These are phyloP conservation scores for Drosophila prosaltans DNA, from an alignment of 1,140 invertebrate species.

Conservation along the genomic window DNA sequence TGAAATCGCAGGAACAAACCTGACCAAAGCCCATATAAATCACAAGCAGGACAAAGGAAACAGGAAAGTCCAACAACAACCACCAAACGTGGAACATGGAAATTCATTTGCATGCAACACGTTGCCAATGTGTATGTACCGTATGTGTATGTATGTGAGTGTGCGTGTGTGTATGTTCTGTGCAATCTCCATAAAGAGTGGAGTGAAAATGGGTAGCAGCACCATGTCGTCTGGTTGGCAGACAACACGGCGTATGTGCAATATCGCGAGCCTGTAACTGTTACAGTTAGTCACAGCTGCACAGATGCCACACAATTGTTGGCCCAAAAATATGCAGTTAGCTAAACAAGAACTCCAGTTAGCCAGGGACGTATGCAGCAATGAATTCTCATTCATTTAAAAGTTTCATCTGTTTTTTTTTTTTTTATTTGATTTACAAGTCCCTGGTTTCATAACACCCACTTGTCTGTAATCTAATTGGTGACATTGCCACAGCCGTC, in stretches of 20 bases:
- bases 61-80: conserved; percentile 38
- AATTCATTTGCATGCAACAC: conserved; percentile 79
- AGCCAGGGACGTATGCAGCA: conserved; percentile 21
- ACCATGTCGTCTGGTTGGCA: conserved; percentile 50
- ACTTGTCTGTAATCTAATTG: conserved; percentile 60
- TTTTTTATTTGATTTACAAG: no score
- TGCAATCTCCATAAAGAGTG: background rate
- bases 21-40: conserved; percentile 36
- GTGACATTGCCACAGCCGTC: conserved; percentile 39
- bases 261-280: conserved; percentile 32
- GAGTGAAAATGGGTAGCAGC: background rate
- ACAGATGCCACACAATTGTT: conserved; percentile 41
- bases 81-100: conserved; percentile 48
- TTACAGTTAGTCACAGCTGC: conserved; percentile 34
- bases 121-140: conserved; percentile 45
- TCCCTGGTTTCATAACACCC: background rate
- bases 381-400: background rate
- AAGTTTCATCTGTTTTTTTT: no score
- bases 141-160: conserved; percentile 3
- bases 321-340: conserved; percentile 54
- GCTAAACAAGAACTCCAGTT: conserved; percentile 55
- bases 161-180: conserved; percentile 21
- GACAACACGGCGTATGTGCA: conserved; percentile 47
- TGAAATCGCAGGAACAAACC: conserved; percentile 22
- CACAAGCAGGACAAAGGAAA: conserved; percentile 23